Evolutionary conservation across 64 coral and sea anemone species (phyloP), one percentile per base, ranked within the genome.

Genomic region (Acropora tenuis): DNA sequence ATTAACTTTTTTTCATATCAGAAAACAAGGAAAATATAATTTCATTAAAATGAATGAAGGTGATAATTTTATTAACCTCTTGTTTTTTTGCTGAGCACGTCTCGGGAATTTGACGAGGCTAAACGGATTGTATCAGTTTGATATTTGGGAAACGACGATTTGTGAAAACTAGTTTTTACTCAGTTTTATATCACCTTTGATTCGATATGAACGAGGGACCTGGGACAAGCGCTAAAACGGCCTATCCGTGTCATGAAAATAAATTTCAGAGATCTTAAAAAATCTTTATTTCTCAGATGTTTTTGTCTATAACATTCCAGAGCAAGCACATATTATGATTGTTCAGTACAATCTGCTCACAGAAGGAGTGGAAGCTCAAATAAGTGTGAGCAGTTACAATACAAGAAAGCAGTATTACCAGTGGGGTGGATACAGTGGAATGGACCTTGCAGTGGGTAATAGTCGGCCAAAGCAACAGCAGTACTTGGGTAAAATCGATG

Each of bases 271-370:
- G 30, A 30, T 30, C 30, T 55, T 66, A 15, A 66, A 66, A 66
- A 8, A 9, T 13, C 2, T 66, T 13, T 66, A 17, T 30, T 30
- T 30, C 30, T 30, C 30, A 30, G 30, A 30, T 30, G 30, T 30
- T 5, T 9, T 55, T 19, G 16, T 13, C 69, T 40, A 48, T 73
- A 6, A 63, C 6, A 45, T 80, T 18, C 46, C 66, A 93, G 85
- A 9, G 91, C 17, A 2, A 82, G 50, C 43, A 66, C 63, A 2
- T 3, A 18, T 40, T 49, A 82, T 47, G 30, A 80, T 93, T 13
- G 44, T 88, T 49, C 75, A 88, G 50, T 93, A 88, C 77, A 82
- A 93, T 55, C 47, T 93, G 50, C 41, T n/a, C 41, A 76, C 91
- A 41, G 16, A 80, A 18, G 41, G 77, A 0, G 41, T 88, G 1